Evolutionary conservation across 2,113 vertebrate genomes (phyloP), one percentile per base, ranked within the genome.

Genomic region (Lasiurus cinereus): DNA sequence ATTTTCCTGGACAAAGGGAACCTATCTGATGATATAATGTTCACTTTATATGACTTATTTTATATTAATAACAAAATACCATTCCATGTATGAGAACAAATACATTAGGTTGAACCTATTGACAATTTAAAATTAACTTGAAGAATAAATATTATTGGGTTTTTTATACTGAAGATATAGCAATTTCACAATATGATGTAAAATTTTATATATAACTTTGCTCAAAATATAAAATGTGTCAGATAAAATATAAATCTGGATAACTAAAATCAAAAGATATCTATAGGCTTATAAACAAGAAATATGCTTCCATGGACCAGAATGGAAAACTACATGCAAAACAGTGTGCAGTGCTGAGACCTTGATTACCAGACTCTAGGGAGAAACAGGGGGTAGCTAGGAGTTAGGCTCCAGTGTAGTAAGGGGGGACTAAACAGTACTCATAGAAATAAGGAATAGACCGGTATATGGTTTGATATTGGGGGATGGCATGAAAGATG

Each of bases 41-140:
- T 80, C 59, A 82, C 67, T 72, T 94, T 92, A 80, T 70, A 18
- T 70, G 39, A 64, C 31, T 56, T 93, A 16, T 66, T 88, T 88
- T 77, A 72, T 66, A 21, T 56, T 56, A 66, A 48, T 92, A 84
- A 80, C 13, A 95, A 92, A 82, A 77, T 59, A 90, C 54, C 46
- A 77, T 92, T 69, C 10, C 64, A 92, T 50, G 59, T 14, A 8
- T 43, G 21, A 93, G 48, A 94, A 72, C 13, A 95, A 88, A 77
- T 56, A 84, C 5, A 89, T 72, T 19, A 72, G 12, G 50, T 90
- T 93, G 16, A 74, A 31, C 14, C 27, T 72, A 73, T 2, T 85
- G 59, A 92, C 5, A 62, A 92, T 78, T 96, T 66, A 88, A 85
- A 91, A 76, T 88, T 85, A 88, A 70, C 46, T 33, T 83, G 62